A percentile compares a stretch with the other conserved stretches of the same genome.
Evolutionary conservation across 2,888 invertebrate species (phyloP).

Genomic region (Hoplodrina ambigua): DNA sequence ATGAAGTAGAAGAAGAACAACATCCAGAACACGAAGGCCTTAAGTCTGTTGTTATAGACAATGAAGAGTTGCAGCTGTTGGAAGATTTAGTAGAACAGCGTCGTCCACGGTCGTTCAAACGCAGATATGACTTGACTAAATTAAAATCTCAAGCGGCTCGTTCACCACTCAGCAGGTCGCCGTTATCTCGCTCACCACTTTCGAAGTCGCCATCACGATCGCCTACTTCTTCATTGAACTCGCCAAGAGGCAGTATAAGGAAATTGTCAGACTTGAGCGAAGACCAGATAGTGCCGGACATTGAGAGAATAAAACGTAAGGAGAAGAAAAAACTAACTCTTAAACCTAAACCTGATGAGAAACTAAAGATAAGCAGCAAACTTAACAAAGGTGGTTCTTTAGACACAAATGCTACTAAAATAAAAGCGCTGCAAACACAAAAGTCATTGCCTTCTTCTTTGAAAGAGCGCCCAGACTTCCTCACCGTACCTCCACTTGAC

Average conservation of each 20-base stretch:
- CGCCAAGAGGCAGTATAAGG: constrained; percentile 87
- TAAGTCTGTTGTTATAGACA: constrained; percentile 89
- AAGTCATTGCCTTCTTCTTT: constrained; percentile 90
- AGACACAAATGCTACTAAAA: constrained; percentile 86
- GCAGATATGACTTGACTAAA: constrained; percentile 85
- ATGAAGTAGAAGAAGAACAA: constrained; percentile 89
- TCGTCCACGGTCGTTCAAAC: constrained; percentile 87
- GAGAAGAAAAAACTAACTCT: constrained; percentile 86
- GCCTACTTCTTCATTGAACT: constrained; percentile 88
- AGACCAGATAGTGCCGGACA: constrained; percentile 88
- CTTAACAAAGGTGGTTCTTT: constrained; percentile 88
- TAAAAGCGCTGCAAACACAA: constrained; percentile 86
- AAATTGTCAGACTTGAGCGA: constrained; percentile 88
- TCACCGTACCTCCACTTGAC: constrained; percentile 89
- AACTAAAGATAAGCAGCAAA: constrained; percentile 80
- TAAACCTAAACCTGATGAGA: constrained; percentile 86
- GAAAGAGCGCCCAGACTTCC: constrained; percentile 88
- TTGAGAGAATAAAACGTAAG: constrained; percentile 87
- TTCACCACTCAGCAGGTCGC: constrained; percentile 87
- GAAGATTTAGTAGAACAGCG: constrained; percentile 89
- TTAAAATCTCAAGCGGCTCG: constrained; percentile 81
- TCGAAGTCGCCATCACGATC: constrained; percentile 89
- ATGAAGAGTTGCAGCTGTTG: constrained; percentile 89
- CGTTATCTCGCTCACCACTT: constrained; percentile 86
- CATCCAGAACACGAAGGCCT: constrained; percentile 81